phyloP scores from a whole-genome alignment of 1,140 invertebrate species.

The Drosophila sproati region DNA sequence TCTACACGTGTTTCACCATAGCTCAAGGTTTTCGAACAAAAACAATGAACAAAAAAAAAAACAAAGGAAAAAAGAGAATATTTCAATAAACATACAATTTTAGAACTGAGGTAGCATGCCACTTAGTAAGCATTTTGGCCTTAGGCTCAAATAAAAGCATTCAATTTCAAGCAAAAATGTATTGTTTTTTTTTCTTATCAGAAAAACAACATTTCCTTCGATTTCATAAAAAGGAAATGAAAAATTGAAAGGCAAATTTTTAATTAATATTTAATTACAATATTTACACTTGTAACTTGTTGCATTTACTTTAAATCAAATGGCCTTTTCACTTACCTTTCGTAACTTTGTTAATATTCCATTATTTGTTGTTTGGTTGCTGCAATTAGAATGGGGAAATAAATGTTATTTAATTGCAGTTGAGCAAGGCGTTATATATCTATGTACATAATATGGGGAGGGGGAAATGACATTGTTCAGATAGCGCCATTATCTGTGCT shows the following conservation, averaged over 20 bases:
- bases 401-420: slow-evolving; percentile 37
- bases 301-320: no score
- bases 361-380: slow-evolving; percentile 70
- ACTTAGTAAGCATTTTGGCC: neutral
- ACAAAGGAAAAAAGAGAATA: neutral
- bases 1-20: slow-evolving; percentile 13
- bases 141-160: no score
- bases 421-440: slow-evolving; percentile 8
- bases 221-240: no score
- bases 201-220: no score
- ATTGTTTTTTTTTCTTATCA: no score
- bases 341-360: slow-evolving; percentile 72
- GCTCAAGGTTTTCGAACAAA: slow-evolving; percentile 44
- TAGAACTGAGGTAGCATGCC: no score
- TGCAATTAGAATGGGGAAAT: slow-evolving; percentile 57
- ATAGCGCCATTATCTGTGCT: slow-evolving; percentile 34
- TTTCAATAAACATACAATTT: no score
- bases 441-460: neutral
- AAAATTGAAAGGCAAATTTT: neutral
- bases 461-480: neutral
- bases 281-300: neutral
- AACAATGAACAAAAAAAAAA: slow-evolving; percentile 10
- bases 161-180: no score
- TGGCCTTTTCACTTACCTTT: slow-evolving; percentile 59
- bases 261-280: neutral